These are phyloP conservation scores for Varanus salvator DNA, from an alignment of 2,113 vertebrate genomes.

Conservation along the genomic window DNA sequence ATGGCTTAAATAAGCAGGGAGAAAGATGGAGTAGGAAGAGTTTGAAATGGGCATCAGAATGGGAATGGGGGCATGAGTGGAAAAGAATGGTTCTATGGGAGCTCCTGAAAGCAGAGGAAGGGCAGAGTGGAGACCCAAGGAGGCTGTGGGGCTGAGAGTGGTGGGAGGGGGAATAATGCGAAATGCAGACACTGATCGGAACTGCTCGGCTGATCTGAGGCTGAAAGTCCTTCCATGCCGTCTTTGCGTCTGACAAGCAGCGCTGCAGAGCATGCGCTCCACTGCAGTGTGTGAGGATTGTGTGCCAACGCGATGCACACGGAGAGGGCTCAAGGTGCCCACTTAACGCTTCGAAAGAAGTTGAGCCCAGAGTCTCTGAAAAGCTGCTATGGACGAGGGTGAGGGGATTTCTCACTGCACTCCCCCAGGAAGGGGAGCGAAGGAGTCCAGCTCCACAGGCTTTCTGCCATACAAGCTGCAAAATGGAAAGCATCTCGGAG, in stretches of 20 bases:
- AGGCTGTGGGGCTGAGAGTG: background rate
- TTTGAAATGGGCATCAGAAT: background rate
- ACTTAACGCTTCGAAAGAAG: background rate
- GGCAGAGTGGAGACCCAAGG: background rate
- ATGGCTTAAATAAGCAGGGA: no score
- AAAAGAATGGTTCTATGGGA: background rate
- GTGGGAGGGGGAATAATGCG: background rate
- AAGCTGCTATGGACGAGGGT: background rate
- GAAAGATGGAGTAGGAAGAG: background rate
- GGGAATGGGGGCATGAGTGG: background rate
- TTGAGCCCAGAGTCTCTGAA: conserved; percentile 1
- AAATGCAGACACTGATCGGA: background rate
- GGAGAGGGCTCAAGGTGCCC: background rate
- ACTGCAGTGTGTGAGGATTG: background rate
- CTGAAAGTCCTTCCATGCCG: background rate
- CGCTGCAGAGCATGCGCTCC: background rate
- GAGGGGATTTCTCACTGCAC: background rate
- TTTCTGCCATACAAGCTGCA: background rate
- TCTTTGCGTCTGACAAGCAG: background rate
- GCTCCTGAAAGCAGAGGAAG: background rate
- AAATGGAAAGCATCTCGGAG: conserved; percentile 14
- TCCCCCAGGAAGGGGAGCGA: background rate
- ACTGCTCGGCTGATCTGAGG: background rate
- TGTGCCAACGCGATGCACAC: background rate
- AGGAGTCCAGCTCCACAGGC: background rate